Conservation (phyloP, 2,888 invertebrate species). For the Liodrosophila aerea region DNA sequence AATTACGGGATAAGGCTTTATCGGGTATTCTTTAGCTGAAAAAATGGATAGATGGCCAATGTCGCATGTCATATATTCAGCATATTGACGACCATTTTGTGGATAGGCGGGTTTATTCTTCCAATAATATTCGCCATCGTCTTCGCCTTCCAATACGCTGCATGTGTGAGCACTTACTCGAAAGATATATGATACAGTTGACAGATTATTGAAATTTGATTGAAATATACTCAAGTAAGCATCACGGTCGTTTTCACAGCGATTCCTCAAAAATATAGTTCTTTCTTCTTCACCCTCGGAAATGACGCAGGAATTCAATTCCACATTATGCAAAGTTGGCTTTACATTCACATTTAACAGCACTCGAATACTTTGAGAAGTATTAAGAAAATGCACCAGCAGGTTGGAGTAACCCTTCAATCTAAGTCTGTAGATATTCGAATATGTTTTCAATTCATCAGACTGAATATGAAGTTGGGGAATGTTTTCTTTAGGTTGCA, state of each 20-base stretch:
- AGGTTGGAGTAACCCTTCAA: constrained; percentile 6
- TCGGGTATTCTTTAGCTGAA: constrained; percentile 18
- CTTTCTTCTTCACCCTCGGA: background rate
- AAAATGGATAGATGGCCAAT: constrained; percentile 19
- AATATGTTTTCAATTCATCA: constrained; percentile 9
- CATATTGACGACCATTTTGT: background rate
- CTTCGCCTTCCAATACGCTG: constrained; percentile 3
- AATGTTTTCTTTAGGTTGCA: background rate
- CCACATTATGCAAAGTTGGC: constrained; percentile 6
- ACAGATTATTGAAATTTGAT: background rate
- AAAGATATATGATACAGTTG: constrained; percentile 12
- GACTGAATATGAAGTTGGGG: background rate
- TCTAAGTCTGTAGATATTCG: constrained; percentile 23
- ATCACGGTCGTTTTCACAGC: background rate
- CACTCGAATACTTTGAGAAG: constrained; percentile 14
- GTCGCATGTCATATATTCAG: background rate
- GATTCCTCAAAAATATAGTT: constrained; percentile 19
- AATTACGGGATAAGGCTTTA: too few relatives aligned
- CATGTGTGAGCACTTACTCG: constrained; percentile 21
- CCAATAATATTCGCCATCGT: constrained; percentile 3
- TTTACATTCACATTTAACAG: constrained; percentile 23
- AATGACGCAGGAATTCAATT: constrained; percentile 11
- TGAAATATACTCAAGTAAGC: constrained; percentile 34
- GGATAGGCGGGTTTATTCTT: constrained; percentile 1
- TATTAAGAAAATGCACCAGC: constrained; percentile 17